Percentiles rank a stretch among this genome's conserved stretches.
Conservation (phyloP, 2,797 vertebrate species). For the Scolopax rusticola region DNA sequence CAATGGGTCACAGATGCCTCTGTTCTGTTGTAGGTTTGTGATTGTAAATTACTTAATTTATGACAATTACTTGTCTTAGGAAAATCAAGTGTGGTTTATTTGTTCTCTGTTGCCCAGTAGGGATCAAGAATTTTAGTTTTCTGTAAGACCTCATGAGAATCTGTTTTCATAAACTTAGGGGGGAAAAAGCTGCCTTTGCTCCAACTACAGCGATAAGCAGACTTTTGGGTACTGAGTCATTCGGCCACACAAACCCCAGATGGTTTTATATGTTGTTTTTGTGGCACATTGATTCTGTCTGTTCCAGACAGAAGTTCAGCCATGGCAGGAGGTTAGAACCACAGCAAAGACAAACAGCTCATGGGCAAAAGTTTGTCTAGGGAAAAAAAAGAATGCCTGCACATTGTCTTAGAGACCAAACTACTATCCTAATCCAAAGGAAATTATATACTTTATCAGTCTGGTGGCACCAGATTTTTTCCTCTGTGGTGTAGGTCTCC, state of each 20-base stretch:
- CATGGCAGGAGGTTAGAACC: slow-evolving; percentile 7
- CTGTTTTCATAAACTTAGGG: no score
- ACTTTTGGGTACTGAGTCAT: neutral
- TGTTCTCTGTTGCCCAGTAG: neutral
- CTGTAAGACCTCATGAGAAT: neutral
- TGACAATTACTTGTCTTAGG: neutral
- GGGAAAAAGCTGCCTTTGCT: neutral
- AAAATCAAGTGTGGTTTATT: neutral
- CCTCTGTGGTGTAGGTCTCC: neutral
- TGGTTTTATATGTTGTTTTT: neutral
- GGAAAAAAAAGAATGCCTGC: neutral
- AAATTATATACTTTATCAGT: neutral
- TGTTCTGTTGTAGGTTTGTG: neutral
- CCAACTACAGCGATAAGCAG: neutral
- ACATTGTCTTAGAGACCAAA: neutral
- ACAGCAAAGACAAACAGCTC: neutral
- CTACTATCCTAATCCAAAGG: neutral
- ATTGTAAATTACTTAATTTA: neutral
- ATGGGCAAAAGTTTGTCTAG: neutral
- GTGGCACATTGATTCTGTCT: neutral
- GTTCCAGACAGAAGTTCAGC: neutral
- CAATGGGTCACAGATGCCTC: neutral
- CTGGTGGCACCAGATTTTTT: neutral
- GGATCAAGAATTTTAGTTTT: neutral
- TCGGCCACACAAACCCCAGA: neutral